Evolutionary conservation across 2,888 invertebrate species (phyloP).

Genomic region (Archips crataeganus): DNA sequence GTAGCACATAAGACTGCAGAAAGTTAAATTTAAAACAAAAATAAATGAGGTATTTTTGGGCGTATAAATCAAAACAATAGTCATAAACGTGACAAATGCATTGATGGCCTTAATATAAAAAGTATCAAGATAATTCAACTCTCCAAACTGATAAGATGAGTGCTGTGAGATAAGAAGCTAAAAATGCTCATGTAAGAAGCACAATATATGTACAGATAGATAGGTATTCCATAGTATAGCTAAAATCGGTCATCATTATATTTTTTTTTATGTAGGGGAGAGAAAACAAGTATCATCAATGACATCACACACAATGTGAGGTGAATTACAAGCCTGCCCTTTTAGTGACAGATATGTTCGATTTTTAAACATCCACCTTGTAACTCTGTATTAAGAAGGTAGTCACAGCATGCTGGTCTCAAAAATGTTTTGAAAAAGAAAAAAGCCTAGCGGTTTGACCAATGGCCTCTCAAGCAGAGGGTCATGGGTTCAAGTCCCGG

Average conservation of each 20-base stretch:
- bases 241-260: background rate
- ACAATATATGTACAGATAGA: background rate
- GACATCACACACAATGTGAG: no score
- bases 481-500: no score
- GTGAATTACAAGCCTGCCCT: no score
- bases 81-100: background rate
- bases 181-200: background rate
- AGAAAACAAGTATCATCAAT: no score
- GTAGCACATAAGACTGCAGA: constrained; percentile 3
- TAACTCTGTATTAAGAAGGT: no score
- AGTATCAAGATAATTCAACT: constrained; percentile 10
- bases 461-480: no score
- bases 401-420: no score
- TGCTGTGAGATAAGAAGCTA: constrained; percentile 14
- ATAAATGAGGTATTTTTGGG: background rate
- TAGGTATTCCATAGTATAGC: background rate
- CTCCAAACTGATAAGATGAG: constrained; percentile 17
- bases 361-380: no score
- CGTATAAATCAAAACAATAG: constrained; percentile 6
- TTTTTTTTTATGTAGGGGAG: no score
- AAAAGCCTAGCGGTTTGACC: no score
- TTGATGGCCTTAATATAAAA: constrained; percentile 6
- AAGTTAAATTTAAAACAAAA: background rate
- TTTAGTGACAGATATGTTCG: no score
- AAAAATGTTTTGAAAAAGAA: no score